These are phyloP conservation scores for Eupsilia transversa DNA, from an alignment of 2,888 invertebrate species.

Conservation along the genomic window DNA sequence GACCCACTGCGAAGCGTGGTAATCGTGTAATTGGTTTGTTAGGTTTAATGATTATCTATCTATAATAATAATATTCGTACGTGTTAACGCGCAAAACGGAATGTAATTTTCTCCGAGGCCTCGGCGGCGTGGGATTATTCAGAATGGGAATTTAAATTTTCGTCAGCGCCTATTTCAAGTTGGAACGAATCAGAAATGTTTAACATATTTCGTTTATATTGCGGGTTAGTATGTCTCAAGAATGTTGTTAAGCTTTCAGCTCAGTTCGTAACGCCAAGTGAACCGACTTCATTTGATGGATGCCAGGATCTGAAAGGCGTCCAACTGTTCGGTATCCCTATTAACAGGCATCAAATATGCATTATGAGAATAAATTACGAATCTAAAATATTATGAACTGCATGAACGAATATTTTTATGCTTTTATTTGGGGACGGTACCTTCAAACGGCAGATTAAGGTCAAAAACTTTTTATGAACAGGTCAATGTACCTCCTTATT, in stretches of 20 bases:
- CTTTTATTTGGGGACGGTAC: neutral
- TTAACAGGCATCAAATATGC: constrained; percentile 3
- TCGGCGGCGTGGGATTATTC: constrained; percentile 55
- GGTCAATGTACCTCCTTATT: neutral
- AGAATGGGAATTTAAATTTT: constrained; percentile 61
- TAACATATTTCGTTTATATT: constrained; percentile 56
- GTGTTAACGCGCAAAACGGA: constrained; percentile 61
- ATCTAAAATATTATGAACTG: neutral
- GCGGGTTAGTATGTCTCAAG: constrained; percentile 29
- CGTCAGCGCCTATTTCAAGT: constrained; percentile 50
- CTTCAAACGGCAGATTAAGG: neutral
- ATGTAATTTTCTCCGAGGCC: constrained; percentile 58
- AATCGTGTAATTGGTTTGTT: constrained; percentile 64
- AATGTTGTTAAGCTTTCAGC: constrained; percentile 41
- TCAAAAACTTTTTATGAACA: neutral
- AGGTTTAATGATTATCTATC: constrained; percentile 59
- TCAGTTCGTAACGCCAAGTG: constrained; percentile 7
- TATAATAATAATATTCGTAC: constrained; percentile 64
- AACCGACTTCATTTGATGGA: constrained; percentile 34
- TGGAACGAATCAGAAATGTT: constrained; percentile 59
- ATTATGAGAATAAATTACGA: neutral
- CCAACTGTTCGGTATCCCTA: neutral
- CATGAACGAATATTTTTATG: neutral
- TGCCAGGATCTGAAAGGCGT: constrained; percentile 39
- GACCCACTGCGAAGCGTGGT: constrained; percentile 59